Evolutionary conservation across 2,888 invertebrate genomes (phyloP).

Genomic region (Parochlus steinenii): DNA sequence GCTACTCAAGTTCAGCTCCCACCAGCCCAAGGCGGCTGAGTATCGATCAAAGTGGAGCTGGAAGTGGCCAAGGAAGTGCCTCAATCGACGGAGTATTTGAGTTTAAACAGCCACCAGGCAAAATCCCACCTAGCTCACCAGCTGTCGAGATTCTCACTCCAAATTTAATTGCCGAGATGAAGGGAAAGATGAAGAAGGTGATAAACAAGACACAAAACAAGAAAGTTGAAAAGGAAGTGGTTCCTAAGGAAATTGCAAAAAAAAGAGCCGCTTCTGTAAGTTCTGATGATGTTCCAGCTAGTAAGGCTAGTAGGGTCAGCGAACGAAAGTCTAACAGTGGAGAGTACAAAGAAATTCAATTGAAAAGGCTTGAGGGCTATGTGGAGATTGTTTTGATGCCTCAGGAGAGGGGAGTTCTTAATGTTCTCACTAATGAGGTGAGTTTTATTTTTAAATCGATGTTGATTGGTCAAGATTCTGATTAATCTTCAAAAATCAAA

Average conservation of each 20-base stretch:
- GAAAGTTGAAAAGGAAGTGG: constrained; percentile 10
- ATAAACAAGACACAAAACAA: constrained; percentile 13
- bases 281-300: constrained; percentile 1
- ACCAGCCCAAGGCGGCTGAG: constrained; percentile 46
- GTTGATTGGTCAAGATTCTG: no score
- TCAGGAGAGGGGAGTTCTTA: constrained; percentile 38
- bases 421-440: constrained; percentile 45
- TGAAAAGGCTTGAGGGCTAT: constrained; percentile 37
- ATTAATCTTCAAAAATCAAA: no score
- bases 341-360: constrained; percentile 35
- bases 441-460: constrained; percentile 11
- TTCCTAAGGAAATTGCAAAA: constrained; percentile 10
- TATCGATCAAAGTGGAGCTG: constrained; percentile 26
- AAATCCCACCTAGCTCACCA: constrained; percentile 3
- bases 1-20: constrained; percentile 50
- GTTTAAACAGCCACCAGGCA: constrained; percentile 25
- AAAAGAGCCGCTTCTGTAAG: constrained; percentile 12
- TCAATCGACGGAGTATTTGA: constrained; percentile 21
- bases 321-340: constrained; percentile 11
- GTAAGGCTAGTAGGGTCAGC: constrained; percentile 14
- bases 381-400: constrained; percentile 45
- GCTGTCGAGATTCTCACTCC: constrained; percentile 15
- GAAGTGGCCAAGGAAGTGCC: constrained; percentile 14
- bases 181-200: constrained; percentile 13
- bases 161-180: constrained; percentile 17